phyloP scores from a whole-genome alignment of 1,140 invertebrate genomes.

The Panulirus ornatus region DNA sequence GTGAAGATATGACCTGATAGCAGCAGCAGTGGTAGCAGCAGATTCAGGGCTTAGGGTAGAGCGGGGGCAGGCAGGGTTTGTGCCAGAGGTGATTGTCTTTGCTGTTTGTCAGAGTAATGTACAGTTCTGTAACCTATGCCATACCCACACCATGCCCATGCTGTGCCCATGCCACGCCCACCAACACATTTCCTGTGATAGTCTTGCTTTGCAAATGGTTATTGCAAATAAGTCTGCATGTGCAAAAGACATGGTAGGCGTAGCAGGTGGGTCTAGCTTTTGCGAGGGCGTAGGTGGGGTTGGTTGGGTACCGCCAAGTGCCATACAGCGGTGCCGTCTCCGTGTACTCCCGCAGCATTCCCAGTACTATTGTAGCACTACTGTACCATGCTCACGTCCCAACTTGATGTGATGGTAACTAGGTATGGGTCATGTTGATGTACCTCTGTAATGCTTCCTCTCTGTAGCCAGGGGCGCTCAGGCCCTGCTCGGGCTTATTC shows the following conservation, averaged over 20 bases:
- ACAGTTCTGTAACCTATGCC: constrained; percentile 26
- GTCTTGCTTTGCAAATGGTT: constrained; percentile 62
- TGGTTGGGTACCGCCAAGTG: constrained; percentile 16
- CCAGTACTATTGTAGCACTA: constrained; percentile 74
- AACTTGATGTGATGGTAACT: constrained; percentile 73
- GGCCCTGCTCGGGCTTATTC: constrained; percentile 65
- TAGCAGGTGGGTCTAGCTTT: constrained; percentile 37
- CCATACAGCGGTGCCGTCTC: constrained; percentile 65
- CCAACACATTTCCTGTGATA: constrained; percentile 24
- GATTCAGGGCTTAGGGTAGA: constrained; percentile 37
- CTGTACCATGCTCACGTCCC: constrained; percentile 74
- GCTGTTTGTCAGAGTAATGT: constrained; percentile 6
- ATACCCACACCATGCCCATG: constrained; percentile 42
- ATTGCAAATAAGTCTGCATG: constrained; percentile 66
- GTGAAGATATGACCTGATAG: constrained; percentile 16
- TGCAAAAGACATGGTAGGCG: constrained; percentile 51
- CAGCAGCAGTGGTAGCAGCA: constrained; percentile 46
- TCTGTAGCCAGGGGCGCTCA: constrained; percentile 60
- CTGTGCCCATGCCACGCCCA: constrained; percentile 35
- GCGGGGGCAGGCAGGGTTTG: constrained; percentile 52
- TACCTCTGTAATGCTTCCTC: constrained; percentile 72
- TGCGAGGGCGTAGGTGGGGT: constrained; percentile 37
- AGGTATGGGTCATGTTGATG: constrained; percentile 74
- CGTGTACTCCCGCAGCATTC: constrained; percentile 70
- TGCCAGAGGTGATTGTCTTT: constrained; percentile 26